Percentiles rank a stretch among this genome's conserved stretches.
These are phyloP conservation scores for Leuctra nigra DNA, from an alignment of 2,888 invertebrate genomes.

Conservation along the genomic window DNA sequence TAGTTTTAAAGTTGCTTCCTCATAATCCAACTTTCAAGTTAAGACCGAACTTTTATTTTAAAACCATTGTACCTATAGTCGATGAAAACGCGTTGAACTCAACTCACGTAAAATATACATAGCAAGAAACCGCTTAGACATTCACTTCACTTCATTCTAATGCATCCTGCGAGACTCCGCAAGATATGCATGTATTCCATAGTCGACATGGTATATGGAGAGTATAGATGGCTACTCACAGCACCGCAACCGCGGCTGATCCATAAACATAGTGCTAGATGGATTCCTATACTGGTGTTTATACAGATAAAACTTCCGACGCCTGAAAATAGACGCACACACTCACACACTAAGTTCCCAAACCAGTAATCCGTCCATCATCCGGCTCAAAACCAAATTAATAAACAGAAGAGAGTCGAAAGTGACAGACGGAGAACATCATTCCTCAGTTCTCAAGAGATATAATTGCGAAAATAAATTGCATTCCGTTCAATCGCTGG, in stretches of 20 bases:
- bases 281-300: background rate
- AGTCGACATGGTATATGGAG: background rate
- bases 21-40: no score
- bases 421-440: conserved; percentile 1
- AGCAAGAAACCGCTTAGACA: no score
- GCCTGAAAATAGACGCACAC: background rate
- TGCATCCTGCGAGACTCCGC: background rate
- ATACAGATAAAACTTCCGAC: background rate
- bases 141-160: no score
- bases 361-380: conserved; percentile 2
- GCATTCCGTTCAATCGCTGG: background rate
- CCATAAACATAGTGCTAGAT: background rate
- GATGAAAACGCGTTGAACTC: no score
- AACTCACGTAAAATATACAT: no score
- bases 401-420: conserved; percentile 12
- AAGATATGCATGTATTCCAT: conserved; percentile 8
- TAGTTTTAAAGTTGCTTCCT: no score
- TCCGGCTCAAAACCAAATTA: conserved; percentile 2
- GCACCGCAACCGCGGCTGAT: background rate
- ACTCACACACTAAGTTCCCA: no score
- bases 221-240: background rate
- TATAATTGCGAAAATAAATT: no score
- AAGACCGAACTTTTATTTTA: no score
- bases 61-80: no score
- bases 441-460: no score